phyloP scores from a whole-genome alignment of 2,113 vertebrate genomes.

The Beaufortia kweichowensis region DNA sequence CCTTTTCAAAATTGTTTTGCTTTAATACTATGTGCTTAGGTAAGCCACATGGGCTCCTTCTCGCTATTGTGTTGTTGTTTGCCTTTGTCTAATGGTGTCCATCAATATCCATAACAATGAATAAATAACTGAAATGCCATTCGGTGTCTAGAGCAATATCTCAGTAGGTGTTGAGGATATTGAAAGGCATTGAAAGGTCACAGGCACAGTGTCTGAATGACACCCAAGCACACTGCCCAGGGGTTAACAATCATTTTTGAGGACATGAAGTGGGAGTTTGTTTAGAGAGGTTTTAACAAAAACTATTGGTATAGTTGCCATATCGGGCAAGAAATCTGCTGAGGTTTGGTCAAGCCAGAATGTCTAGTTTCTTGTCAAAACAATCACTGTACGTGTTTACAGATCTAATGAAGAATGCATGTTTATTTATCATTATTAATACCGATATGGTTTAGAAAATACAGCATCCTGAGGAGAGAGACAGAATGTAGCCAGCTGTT shows the following conservation, averaged over 20 bases:
- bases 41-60: background rate
- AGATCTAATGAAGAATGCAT: constrained; percentile 38
- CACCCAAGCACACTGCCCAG: background rate
- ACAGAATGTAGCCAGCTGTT: constrained; percentile 40
- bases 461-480: background rate
- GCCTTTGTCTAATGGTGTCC: constrained; percentile 27
- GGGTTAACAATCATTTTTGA: background rate
- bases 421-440: constrained; percentile 45
- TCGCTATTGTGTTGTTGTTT: background rate
- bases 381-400: constrained; percentile 14
- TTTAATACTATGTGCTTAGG: constrained; percentile 22
- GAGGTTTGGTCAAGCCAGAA: too few species aligned
- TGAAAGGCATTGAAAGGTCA: constrained; percentile 15
- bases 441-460: constrained; percentile 32
- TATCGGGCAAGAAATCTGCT: too few species aligned
- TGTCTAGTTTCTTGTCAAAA: constrained; percentile 20
- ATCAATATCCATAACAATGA: constrained; percentile 10
- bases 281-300: background rate
- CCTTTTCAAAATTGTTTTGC: constrained; percentile 28
- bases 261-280: background rate
- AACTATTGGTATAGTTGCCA: too few species aligned
- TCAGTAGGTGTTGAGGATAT: constrained; percentile 1
- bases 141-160: constrained; percentile 3
- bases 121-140: constrained; percentile 9
- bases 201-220: constrained; percentile 1